Base-by-base conservation (phyloP, 2,797 vertebrate species). In the Enteromius thamalakanensis region DNA sequence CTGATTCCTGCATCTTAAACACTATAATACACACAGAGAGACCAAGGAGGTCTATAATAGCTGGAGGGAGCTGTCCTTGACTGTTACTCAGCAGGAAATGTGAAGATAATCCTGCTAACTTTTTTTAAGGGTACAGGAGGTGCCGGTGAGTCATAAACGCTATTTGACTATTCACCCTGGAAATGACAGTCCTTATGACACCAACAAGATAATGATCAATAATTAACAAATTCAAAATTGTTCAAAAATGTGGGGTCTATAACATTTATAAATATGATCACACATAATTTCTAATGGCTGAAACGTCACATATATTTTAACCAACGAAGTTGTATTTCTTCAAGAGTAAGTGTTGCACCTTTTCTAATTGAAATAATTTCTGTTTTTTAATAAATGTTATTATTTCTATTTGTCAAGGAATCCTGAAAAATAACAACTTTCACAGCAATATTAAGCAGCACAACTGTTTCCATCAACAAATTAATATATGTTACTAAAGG, bases 1-100 rank as follows among this genome's bases (percentile, higher is more conserved):
- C 68, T 23, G 67, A 80, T 29, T 60, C 37, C 40, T 45, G 23
- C 17, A 60, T 62, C 26, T 49, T 80, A 72, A 80, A 80, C 17
- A 71, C 78, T 55, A 1, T 32, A 21, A 55, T 42, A 17, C 64
- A 80, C 67, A 58, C 34, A 58, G 26, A 40, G 49, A 70, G 65
- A 26, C 37, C 49, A 69, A 69, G 1, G 15, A 70, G 34, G 51
- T 19, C 49, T 55, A 55, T 40, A 68, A 68, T 40, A 79, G 29
- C 42, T 67, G 29, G 47, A 53, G 21, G 49, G n/a, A 53, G 32
- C n/a, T 40, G 37, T 55, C 21, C n/a, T 68, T 79, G 47, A 9
- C 32, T 26, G 32, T 37, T 68, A 51, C 47, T 55, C 21, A 11
- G 45, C n/a, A 42, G 37, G 78, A 70, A 21, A 17, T 29, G 29